These are phyloP conservation scores for Drosophila truncata DNA, from an alignment of 1,140 invertebrate species.

Conservation along the genomic window DNA sequence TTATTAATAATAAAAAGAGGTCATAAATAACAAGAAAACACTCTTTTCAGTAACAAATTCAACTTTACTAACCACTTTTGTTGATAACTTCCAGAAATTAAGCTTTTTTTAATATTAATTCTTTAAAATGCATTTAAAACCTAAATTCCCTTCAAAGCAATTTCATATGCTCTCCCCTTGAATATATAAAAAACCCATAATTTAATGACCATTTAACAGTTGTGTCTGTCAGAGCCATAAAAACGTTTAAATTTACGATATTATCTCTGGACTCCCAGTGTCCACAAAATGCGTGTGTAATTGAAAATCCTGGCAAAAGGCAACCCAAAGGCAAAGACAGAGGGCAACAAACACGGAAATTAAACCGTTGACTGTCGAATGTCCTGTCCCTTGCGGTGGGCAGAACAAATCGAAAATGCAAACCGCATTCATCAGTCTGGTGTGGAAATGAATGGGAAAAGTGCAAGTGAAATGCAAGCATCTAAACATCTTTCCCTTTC, in stretches of 20 bases:
- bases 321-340: constrained; percentile 1
- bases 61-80: background rate
- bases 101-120: no score
- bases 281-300: constrained; percentile 26
- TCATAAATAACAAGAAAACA: no score
- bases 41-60: background rate
- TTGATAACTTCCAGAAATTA: accelerated
- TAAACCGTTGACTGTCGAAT: constrained; percentile 50
- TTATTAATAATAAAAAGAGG: background rate
- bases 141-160: background rate
- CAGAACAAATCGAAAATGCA: constrained; percentile 31
- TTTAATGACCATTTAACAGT: constrained; percentile 2
- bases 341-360: constrained; percentile 48
- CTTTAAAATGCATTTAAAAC: background rate
- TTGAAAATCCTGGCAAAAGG: constrained; percentile 47
- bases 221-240: constrained; percentile 20
- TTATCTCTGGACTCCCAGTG: constrained; percentile 12
- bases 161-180: no score
- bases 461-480: constrained; percentile 57
- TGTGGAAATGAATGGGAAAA: constrained; percentile 39
- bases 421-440: constrained; percentile 36
- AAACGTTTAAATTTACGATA: constrained; percentile 52
- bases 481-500: background rate
- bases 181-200: background rate
- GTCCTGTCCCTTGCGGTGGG: constrained; percentile 40